Conservation (phyloP, 2,797 vertebrate species). For the Bradypodion ventrale region DNA sequence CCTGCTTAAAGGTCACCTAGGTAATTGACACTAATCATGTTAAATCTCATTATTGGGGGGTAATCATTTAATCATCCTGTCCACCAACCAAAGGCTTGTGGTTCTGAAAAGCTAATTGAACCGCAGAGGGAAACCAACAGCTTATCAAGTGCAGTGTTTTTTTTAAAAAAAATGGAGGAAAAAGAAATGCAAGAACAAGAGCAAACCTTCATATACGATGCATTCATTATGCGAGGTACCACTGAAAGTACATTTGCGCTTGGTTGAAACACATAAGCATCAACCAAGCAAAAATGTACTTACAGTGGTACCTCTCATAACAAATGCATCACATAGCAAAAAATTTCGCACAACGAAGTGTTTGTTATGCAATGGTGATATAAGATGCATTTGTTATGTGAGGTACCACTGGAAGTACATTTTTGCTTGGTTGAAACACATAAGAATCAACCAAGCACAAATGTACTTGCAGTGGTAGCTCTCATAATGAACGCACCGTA, state of each 20-base stretch:
- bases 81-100: slow-evolving; percentile 45
- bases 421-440: too few relatives aligned
- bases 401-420: too few relatives aligned
- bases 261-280: neutral
- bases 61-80: slow-evolving; percentile 66
- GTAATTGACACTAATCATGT: slow-evolving; percentile 66
- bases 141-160: neutral
- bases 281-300: neutral
- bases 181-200: neutral
- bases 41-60: slow-evolving; percentile 63
- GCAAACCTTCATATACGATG: neutral
- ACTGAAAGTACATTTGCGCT: too few relatives aligned
- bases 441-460: too few relatives aligned
- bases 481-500: too few relatives aligned
- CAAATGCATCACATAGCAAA: too few relatives aligned
- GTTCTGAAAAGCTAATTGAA: slow-evolving; percentile 48
- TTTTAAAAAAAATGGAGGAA: slow-evolving; percentile 17
- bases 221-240: too few relatives aligned
- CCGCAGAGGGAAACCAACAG: slow-evolving; percentile 44
- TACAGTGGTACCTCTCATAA: too few relatives aligned
- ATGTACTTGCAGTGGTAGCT: too few relatives aligned
- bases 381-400: too few relatives aligned
- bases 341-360: too few relatives aligned
- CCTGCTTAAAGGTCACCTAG: slow-evolving; percentile 66
- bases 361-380: too few relatives aligned